A percentile compares a stretch with the other conserved stretches of the same genome.
Evolutionary conservation across 1,140 invertebrate genomes (phyloP).

Genomic region (Nylanderia fulva): DNA sequence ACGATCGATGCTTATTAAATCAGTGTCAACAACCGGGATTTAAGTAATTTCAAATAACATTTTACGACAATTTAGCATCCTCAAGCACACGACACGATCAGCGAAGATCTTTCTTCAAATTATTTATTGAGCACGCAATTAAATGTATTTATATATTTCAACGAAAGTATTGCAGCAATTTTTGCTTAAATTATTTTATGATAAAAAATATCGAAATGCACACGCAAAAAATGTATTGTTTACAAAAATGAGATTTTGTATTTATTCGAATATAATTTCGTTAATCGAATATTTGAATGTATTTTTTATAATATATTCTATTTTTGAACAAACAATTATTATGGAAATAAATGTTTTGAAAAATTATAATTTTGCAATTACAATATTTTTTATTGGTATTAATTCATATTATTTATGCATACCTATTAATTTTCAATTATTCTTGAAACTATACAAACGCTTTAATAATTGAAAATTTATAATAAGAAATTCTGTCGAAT

Average conservation of each 20-base stretch:
- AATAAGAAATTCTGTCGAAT: no score
- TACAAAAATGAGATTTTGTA: neutral
- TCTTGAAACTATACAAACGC: neutral
- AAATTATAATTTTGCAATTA: neutral
- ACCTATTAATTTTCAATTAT: neutral
- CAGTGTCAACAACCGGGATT: slow-evolving; percentile 65
- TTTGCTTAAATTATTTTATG: neutral
- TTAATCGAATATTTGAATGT: no score
- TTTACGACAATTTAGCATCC: neutral
- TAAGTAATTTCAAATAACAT: slow-evolving; percentile 32
- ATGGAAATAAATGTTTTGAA: neutral
- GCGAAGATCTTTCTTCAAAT: no score
- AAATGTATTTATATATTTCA: neutral
- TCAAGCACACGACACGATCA: neutral
- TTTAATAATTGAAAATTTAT: no score
- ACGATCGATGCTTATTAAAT: slow-evolving; percentile 74
- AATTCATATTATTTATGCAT: neutral
- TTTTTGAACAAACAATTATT: no score
- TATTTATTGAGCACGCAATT: neutral
- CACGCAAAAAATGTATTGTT: neutral
- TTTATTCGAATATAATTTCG: no score
- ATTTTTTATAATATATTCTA: no score
- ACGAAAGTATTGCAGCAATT: neutral
- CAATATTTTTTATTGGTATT: neutral
- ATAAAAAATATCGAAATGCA: neutral